Conservation (phyloP, 2,113 vertebrate genomes). For the Chelonoidis abingdonii region DNA sequence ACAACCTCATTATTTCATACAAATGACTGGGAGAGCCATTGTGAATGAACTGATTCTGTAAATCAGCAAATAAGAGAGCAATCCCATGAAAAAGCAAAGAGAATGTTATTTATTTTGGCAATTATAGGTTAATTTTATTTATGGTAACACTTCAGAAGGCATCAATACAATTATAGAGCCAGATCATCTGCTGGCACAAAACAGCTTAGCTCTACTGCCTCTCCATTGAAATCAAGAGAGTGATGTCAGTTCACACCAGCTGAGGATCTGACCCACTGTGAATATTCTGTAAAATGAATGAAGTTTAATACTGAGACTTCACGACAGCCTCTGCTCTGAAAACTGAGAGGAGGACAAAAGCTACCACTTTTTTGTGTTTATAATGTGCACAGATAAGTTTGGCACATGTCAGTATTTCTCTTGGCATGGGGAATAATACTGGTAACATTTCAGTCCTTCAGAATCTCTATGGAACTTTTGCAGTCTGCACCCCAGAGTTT, state of each 20-base stretch:
- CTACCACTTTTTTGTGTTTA: fast-evolving
- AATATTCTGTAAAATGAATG: not conserved
- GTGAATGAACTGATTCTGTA: not conserved
- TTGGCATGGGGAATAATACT: not conserved
- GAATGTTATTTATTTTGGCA: not conserved
- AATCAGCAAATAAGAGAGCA: fast-evolving
- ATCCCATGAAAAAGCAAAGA: not conserved
- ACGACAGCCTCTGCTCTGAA: not conserved
- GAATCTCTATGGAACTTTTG: not conserved
- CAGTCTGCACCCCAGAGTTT: not conserved
- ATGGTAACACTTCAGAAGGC: fast-evolving
- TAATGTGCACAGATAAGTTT: not conserved
- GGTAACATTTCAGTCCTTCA: not conserved
- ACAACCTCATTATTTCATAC: not conserved
- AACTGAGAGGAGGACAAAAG: not conserved
- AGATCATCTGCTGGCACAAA: not conserved
- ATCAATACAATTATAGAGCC: not conserved
- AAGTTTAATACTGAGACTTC: not conserved
- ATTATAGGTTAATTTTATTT: not conserved
- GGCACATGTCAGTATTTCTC: not conserved
- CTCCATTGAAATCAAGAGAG: fast-evolving
- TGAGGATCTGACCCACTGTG: fast-evolving
- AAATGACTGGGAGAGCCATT: not conserved
- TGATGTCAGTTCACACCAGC: not conserved
- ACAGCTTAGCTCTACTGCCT: not conserved